Conservation (phyloP, 2,113 vertebrate species). For the Ginglymostoma cirratum region DNA sequence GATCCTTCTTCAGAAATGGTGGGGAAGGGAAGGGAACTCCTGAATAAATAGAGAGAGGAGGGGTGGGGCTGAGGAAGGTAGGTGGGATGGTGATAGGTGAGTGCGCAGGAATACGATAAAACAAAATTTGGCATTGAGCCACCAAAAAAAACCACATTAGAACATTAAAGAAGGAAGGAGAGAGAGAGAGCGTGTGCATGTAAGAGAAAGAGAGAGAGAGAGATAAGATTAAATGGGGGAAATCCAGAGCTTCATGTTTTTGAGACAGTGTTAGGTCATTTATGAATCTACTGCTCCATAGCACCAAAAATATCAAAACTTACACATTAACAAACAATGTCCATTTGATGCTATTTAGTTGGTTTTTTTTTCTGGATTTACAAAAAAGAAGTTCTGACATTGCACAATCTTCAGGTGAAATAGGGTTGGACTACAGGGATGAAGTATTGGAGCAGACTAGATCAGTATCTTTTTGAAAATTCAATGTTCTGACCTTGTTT, state of each 20-base stretch:
- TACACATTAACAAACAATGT: not conserved
- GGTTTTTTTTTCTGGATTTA: not conserved
- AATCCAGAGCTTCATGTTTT: not conserved
- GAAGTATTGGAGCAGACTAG: not conserved
- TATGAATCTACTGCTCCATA: not conserved
- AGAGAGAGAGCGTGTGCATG: too few species aligned
- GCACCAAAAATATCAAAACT: not conserved
- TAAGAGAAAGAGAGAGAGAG: not conserved
- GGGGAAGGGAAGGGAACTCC: too few species aligned
- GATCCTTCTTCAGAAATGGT: too few species aligned
- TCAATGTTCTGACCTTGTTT: not conserved
- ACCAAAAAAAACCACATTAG: not conserved
- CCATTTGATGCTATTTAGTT: not conserved
- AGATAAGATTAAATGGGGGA: not conserved
- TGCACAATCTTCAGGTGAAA: not conserved
- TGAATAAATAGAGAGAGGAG: too few species aligned
- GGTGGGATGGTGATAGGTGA: too few species aligned
- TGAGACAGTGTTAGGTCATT: not conserved
- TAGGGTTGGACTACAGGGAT: not conserved
- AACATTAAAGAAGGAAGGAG: not conserved
- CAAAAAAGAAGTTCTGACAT: not conserved
- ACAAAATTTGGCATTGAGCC: not conserved
- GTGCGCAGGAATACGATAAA: too few species aligned
- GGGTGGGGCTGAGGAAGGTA: too few species aligned
- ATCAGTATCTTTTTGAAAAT: not conserved